Conservation (phyloP, 2,888 invertebrate species). For the Megalurothrips usitatus region DNA sequence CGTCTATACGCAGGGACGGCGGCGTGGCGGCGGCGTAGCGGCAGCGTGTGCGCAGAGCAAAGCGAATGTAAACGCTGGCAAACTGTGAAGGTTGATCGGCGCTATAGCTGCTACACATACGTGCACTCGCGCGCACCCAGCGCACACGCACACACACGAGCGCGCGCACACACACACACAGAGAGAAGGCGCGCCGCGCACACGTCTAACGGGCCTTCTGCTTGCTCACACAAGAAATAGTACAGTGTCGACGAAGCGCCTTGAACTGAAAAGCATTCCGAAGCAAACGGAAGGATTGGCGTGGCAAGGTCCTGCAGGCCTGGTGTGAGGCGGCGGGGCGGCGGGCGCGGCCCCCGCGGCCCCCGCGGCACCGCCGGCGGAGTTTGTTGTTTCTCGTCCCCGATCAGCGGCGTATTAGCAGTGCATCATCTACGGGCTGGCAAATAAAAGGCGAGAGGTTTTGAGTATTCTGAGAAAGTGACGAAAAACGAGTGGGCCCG, state of each 20-base stretch:
- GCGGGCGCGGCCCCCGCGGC: no score
- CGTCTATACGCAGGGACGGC: no score
- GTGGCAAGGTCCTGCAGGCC: constrained; percentile 2
- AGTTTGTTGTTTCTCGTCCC: neutral
- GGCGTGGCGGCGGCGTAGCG: no score
- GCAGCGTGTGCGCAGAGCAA: no score
- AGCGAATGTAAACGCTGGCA: neutral
- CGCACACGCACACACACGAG: neutral
- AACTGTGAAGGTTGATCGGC: neutral
- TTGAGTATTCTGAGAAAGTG: no score
- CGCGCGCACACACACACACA: neutral
- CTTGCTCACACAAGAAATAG: neutral
- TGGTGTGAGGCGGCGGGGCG: neutral
- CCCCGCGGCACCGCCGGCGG: no score
- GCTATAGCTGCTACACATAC: neutral
- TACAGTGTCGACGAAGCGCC: neutral
- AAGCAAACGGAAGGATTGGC: neutral
- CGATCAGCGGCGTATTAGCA: neutral
- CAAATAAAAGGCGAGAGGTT: no score
- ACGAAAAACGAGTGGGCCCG: no score
- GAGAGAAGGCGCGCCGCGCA: neutral
- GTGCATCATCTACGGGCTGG: no score
- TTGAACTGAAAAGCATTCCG: constrained; percentile 17
- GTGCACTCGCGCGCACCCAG: neutral
- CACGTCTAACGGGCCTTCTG: neutral